phyloP scores from a whole-genome alignment of 1,140 invertebrate genomes.

The Drosophila yakuba region DNA sequence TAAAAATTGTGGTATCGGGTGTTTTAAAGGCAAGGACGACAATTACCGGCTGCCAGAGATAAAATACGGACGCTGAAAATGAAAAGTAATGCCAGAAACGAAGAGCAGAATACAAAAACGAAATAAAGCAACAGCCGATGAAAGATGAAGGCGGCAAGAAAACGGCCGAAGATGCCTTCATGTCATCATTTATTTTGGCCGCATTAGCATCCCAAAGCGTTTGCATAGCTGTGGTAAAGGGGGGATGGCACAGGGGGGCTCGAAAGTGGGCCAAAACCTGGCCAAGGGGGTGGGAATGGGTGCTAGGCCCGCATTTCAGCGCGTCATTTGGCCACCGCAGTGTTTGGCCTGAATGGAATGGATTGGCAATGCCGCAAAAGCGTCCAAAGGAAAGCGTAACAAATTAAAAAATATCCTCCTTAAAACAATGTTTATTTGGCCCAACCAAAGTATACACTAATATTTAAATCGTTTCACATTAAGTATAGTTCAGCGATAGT shows the following conservation, averaged over 20 bases:
- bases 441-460: too few species aligned
- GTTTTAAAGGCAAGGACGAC: conserved; percentile 18
- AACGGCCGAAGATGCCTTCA: conserved; percentile 28
- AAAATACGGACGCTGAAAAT: conserved; percentile 50
- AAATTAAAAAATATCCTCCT: neutral
- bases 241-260: neutral
- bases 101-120: neutral
- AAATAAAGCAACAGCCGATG: conserved; percentile 7
- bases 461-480: too few species aligned
- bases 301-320: conserved; percentile 24
- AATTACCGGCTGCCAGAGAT: conserved; percentile 35
- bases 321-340: conserved; percentile 30
- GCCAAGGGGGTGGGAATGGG: neutral
- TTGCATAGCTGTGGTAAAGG: conserved; percentile 31
- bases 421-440: neutral
- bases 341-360: conserved; percentile 20
- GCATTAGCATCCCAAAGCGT: conserved; percentile 37
- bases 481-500: too few species aligned
- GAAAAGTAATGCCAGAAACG: conserved; percentile 32
- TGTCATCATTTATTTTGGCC: conserved; percentile 43
- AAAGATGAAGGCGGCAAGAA: conserved; percentile 47
- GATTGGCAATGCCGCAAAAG: conserved; percentile 15
- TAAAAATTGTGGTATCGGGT: too few species aligned
- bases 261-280: neutral
- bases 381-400: neutral